These are phyloP conservation scores for Sylvilagus bachmani DNA, from an alignment of 2,113 vertebrate genomes.

Conservation along the genomic window DNA sequence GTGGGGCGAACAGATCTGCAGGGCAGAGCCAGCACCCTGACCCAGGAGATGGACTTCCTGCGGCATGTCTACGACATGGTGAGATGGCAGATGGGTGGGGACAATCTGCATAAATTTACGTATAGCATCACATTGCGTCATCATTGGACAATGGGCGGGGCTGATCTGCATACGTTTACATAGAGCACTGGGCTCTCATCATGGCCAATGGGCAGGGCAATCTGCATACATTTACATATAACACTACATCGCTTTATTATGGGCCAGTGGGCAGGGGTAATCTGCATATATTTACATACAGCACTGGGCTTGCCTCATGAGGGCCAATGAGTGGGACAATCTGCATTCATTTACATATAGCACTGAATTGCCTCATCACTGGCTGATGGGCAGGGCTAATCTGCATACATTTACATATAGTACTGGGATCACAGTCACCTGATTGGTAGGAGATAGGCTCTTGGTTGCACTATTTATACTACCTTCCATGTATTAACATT, in stretches of 20 bases:
- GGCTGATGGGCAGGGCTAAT: not conserved
- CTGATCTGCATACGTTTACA: too few relatives aligned
- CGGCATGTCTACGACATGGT: conserved; percentile 90
- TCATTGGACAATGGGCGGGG: too few relatives aligned
- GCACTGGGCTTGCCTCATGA: too few relatives aligned
- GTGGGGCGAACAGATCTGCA: conserved; percentile 91
- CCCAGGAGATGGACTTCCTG: conserved; percentile 92
- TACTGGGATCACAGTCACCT: too few relatives aligned
- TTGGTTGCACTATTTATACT: not conserved
- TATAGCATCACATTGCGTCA: too few relatives aligned
- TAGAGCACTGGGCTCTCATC: too few relatives aligned
- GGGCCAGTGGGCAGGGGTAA: not conserved
- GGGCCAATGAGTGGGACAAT: too few relatives aligned
- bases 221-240: not conserved
- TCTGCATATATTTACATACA: not conserved
- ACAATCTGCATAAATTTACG: not conserved
- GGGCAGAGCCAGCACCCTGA: conserved; percentile 84
- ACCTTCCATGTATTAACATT: not conserved
- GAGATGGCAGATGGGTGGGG: conserved; percentile 21
- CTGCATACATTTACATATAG: not conserved
- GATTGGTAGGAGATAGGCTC: not conserved
- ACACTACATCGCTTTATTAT: too few relatives aligned
- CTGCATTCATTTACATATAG: too few relatives aligned
- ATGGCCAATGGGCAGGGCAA: not conserved
- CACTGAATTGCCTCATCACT: too few relatives aligned